Conservation (phyloP, 23 tunicate genomes). For the Styela clava region DNA sequence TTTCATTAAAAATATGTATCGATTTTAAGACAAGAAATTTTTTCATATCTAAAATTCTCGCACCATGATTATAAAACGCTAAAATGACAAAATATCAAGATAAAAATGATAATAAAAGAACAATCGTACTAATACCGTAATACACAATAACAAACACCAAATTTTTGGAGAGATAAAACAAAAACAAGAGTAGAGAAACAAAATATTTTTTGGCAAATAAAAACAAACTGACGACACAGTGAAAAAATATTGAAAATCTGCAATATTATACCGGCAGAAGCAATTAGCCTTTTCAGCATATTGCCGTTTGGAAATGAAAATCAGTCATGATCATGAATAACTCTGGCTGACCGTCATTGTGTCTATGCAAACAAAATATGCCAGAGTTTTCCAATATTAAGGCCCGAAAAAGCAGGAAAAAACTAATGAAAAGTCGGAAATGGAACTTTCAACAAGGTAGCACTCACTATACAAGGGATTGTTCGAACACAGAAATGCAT, state of each 20-base stretch:
- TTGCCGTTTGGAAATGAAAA: too few species aligned
- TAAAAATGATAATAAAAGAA: background rate
- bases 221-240: conserved; percentile 8
- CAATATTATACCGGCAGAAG: background rate
- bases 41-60: background rate
- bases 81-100: conserved; percentile 2
- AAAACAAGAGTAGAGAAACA: background rate
- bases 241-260: conserved; percentile 15
- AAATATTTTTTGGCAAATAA: background rate
- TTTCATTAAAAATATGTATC: background rate
- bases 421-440: too few species aligned
- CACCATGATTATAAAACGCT: background rate
- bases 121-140: background rate
- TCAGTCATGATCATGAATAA: too few species aligned
- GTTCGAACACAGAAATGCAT: too few species aligned
- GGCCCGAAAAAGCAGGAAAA: too few species aligned
- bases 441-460: too few species aligned
- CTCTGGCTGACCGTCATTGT: too few species aligned
- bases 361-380: too few species aligned
- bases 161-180: background rate
- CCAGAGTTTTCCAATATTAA: too few species aligned
- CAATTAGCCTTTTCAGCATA: too few species aligned
- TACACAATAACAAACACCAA: background rate
- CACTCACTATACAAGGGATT: too few species aligned
- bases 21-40: background rate